Evolutionary conservation across 2,797 vertebrate genomes (phyloP), one percentile per base, ranked within the genome.

Genomic region (Ammospiza maritima): DNA sequence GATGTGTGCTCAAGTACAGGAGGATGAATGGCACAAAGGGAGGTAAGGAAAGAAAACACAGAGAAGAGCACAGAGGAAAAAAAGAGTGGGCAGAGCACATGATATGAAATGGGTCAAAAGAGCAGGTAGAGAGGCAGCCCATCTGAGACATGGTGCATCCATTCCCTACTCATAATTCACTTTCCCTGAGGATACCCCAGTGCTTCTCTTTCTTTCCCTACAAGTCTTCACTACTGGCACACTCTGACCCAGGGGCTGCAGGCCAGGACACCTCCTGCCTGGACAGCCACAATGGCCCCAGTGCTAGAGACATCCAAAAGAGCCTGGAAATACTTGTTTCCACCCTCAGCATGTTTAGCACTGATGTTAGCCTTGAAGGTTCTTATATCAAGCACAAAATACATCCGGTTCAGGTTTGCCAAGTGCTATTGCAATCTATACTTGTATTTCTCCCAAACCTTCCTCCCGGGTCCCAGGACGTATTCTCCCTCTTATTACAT

Each of bases 21-120:
- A 18, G 6, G 10, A 61, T 5, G 15, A 50, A 84, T 12, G 8
- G 50, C 38, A 16, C 20, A 47, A 53, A 81, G 61, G 26, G 27
- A 77, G 20, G 9, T 36, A n/a, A 71, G 56, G 36, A 76, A 77
- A 86, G 36, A 32, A 90, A 77, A 60, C n/a, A 75, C 6, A 32
- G 27, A 25, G 48, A 67, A 51, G 3, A 32, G 12, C 13, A 76
- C 38, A 8, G 3, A 1, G 9, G 1, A 0, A 1, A n/a, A n/a
- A 22, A 74, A 61, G 30, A 44, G 34, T 54, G 27, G 42, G 8
- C 27, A 60, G 38, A 77, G 26, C 4, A 44, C 8, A n/a, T n/a
- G 36, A 47, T 30, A 26, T 26, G 32, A 58, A 29, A 42, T 0
- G 0, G 10, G 4, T 42, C 26, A 69, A 25, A 54, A 81, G 54